A percentile compares a stretch with the other conserved stretches of the same genome.
Conservation (phyloP, 2,888 invertebrate species). For the Heteropelma amictum region DNA sequence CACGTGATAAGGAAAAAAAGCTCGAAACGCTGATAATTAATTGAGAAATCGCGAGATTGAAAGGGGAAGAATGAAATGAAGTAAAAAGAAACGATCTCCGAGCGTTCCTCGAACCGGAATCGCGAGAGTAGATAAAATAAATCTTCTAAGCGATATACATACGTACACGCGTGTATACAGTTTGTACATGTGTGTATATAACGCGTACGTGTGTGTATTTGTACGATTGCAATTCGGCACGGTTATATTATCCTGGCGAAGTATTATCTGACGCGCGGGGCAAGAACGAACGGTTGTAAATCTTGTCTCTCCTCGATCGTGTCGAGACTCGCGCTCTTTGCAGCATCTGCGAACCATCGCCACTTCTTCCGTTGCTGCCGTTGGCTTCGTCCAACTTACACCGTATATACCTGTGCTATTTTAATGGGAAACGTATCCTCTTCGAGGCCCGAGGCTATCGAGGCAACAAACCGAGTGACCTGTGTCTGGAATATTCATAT, state of each 20-base stretch:
- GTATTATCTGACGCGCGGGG: conserved; percentile 43
- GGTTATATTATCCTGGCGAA: conserved; percentile 58
- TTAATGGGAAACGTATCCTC: conserved; percentile 62
- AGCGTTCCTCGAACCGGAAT: conserved; percentile 46
- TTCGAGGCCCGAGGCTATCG: conserved; percentile 29
- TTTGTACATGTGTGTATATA: background rate
- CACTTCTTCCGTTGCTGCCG: conserved; percentile 24
- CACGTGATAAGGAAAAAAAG: background rate
- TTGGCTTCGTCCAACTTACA: conserved; percentile 61
- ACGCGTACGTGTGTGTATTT: conserved; percentile 3
- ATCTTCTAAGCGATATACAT: conserved; percentile 2
- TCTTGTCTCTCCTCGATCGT: conserved; percentile 57
- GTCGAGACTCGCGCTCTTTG: conserved; percentile 43
- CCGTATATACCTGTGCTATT: conserved; percentile 47
- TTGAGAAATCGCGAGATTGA: conserved; percentile 29
- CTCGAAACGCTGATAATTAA: background rate
- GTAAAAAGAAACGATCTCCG: conserved; percentile 9
- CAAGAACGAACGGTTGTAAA: conserved; percentile 63
- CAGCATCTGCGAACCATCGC: conserved; percentile 44
- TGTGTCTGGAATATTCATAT: conserved; percentile 6
- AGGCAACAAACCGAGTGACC: conserved; percentile 16
- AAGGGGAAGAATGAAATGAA: conserved; percentile 11
- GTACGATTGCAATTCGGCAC: conserved; percentile 47
- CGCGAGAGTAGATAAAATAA: conserved; percentile 45
- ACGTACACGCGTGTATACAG: background rate